Evolutionary conservation across 2,888 invertebrate species (phyloP), one percentile per base, ranked within the genome.

Genomic region (Idaea straminata): DNA sequence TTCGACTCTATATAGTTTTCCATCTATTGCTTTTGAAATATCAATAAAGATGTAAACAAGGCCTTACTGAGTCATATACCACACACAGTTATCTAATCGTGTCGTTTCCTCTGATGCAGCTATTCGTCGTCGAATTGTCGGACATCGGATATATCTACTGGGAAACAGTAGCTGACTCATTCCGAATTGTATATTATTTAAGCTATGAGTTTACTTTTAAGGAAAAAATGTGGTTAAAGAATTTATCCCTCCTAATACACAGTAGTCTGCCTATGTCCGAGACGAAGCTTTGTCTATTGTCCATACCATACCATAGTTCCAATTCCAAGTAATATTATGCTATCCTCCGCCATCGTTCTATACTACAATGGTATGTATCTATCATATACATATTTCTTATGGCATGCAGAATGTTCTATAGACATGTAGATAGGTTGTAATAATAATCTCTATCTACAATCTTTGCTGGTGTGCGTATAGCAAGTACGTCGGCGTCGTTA

Each of bases 81-180:
- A 25, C 13, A 25, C 34, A 25, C 13, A 16, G 74, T 78, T 84
- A 85, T 83, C 84, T 86, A 81, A 84, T 84, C 82, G 66, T 64
- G 63, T 65, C 71, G 74, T 80, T 85, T 85, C 84, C 83, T 83
- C 75, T 77, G 69, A 65, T 63, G 65, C 66, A 74, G 76, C 72
- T 61, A 70, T 74, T 73, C 71, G 74, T 69, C 72, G 74, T 76
- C 68, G 66, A 67, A 66, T 64, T 69, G 68, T 69, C 72, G 66
- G 70, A 62, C 66, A 69, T 62, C 67, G 76, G 74, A 69, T 64
- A 69, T 64, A 69, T 65, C 64, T 67, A 67, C 67, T 67, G 61
- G 38, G 59, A 65, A 63, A 66, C 68, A 47, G 64, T 68, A 63
- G 67, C 66, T 76, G 72, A 73, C 60, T 72, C 74, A 73, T 59